phyloP scores from a whole-genome alignment of 2,888 invertebrate species.

The Ormyrus thymus region DNA sequence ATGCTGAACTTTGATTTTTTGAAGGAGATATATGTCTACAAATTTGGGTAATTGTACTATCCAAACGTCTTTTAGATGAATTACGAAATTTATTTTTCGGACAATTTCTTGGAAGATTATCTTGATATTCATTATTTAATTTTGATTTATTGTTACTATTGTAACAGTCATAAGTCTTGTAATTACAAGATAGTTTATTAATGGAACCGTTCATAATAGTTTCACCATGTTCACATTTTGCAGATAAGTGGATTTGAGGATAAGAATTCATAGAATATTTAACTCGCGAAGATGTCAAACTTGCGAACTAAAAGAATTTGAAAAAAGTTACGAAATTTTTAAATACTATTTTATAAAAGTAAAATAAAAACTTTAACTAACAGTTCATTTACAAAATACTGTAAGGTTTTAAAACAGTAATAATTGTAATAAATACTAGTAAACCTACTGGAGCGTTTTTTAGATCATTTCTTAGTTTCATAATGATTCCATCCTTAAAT shows the following conservation, averaged over 20 bases:
- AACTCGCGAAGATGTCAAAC: constrained; percentile 13
- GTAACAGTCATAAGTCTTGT: constrained; percentile 34
- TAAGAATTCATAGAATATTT: constrained; percentile 1
- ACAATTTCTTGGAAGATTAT: constrained; percentile 10
- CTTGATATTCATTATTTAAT: constrained; percentile 25
- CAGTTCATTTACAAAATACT: not conserved
- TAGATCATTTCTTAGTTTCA: constrained; percentile 25
- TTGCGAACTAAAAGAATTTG: constrained; percentile 37
- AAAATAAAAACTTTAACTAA: not conserved
- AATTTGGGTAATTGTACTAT: constrained; percentile 28
- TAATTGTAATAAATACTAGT: not conserved
- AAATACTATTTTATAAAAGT: not conserved
- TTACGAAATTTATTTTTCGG: constrained; percentile 8
- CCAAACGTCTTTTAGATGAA: constrained; percentile 15
- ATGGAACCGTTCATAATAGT: not conserved
- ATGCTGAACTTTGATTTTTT: constrained; percentile 51
- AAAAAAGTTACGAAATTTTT: not conserved
- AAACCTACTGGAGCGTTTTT: constrained; percentile 30
- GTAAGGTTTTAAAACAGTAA: constrained; percentile 1
- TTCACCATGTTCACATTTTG: not conserved
- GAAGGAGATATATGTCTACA: constrained; percentile 51
- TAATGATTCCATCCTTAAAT: constrained; percentile 56
- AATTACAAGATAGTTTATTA: not conserved
- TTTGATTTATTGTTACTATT: constrained; percentile 29
- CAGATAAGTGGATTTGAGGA: not conserved